Conservation (phyloP, 2,888 invertebrate genomes). For the Ochlodes sylvanus region DNA sequence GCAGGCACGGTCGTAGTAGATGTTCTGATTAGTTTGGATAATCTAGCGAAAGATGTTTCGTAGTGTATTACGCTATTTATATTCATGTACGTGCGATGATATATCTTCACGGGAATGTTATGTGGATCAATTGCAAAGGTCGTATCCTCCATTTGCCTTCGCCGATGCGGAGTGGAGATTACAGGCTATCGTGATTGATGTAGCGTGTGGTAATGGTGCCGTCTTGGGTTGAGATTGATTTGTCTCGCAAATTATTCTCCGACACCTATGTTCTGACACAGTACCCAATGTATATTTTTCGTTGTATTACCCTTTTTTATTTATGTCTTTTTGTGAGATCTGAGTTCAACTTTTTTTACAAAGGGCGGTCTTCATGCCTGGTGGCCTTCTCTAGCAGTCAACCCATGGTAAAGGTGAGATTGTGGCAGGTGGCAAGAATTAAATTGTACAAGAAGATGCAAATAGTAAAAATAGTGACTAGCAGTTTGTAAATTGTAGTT, state of each 20-base stretch:
- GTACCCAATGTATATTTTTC: background rate
- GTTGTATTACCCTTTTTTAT: background rate
- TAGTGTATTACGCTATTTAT: conserved; percentile 15
- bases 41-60: conserved; percentile 22
- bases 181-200: conserved; percentile 37
- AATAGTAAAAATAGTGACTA: too few species aligned
- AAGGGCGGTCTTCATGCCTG: too few species aligned
- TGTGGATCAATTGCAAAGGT: conserved; percentile 38
- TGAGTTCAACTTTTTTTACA: too few species aligned
- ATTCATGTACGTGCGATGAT: conserved; percentile 12
- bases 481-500: too few species aligned
- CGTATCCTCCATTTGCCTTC: conserved; percentile 45
- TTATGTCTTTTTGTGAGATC: too few species aligned
- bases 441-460: too few species aligned
- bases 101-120: conserved; percentile 5
- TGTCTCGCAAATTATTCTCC: conserved; percentile 47
- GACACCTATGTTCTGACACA: conserved; percentile 22
- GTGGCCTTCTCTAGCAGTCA: too few species aligned
- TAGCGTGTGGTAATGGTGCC: conserved; percentile 47
- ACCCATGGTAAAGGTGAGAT: too few species aligned
- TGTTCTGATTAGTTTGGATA: conserved; percentile 20
- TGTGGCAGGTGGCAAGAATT: too few species aligned
- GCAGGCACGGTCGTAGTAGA: conserved; percentile 18
- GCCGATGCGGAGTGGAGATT: conserved; percentile 44
- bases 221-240: conserved; percentile 49